A percentile compares a stretch with the other conserved stretches of the same genome.
phyloP scores from a whole-genome alignment of 2,113 vertebrate species.

The Cinclus cinclus region DNA sequence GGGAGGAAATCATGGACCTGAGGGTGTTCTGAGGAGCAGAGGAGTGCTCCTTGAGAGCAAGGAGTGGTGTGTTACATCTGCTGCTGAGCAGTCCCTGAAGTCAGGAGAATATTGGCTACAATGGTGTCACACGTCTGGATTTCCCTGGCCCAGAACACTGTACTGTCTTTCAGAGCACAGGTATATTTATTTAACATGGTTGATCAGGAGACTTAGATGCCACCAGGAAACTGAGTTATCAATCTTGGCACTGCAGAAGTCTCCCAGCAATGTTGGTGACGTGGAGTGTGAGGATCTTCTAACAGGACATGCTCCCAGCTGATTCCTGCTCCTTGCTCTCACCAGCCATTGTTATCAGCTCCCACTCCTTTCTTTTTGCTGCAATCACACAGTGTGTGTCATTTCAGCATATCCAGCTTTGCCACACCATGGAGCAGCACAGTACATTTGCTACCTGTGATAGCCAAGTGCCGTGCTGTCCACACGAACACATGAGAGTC shows the following conservation, averaged over 20 bases:
- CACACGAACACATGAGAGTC: not conserved
- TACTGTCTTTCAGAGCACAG: not conserved
- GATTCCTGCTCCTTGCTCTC: not conserved
- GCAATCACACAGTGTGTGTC: not conserved
- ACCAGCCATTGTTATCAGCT: not conserved
- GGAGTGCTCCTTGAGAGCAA: not conserved
- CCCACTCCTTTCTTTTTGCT: not conserved
- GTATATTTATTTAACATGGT: not conserved
- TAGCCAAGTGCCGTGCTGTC: not conserved
- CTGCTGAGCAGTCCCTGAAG: not conserved
- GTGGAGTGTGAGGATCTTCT: not conserved
- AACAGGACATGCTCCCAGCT: not conserved
- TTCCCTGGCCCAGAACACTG: not conserved
- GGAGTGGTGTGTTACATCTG: accelerated
- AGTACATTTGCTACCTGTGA: not conserved
- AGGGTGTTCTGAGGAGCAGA: not conserved
- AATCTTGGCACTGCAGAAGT: not conserved
- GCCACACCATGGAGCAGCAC: not conserved
- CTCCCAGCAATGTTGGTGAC: not conserved
- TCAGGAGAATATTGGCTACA: not conserved
- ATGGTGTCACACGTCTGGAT: not conserved
- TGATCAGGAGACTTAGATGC: not conserved
- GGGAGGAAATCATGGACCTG: not conserved
- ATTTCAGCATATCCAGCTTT: not conserved
- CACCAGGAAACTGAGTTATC: not conserved